These are phyloP conservation scores for Bettongia penicillata DNA, from an alignment of 2,113 vertebrate species.

Conservation along the genomic window DNA sequence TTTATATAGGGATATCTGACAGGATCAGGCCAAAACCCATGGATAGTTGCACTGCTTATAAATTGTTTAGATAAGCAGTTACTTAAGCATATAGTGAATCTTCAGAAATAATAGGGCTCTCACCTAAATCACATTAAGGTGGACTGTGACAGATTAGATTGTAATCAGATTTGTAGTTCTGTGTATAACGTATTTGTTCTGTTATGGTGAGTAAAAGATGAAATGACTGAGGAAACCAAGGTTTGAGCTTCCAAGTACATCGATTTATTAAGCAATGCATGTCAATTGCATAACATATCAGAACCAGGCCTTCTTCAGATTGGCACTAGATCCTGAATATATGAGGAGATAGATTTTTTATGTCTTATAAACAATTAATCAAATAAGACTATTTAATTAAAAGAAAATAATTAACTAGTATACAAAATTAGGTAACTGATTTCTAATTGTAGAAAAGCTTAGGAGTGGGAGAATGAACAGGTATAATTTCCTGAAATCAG, in stretches of 20 bases:
- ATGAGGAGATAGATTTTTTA: not conserved
- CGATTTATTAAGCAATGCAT: not conserved
- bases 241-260: not conserved
- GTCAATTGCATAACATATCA: not conserved
- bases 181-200: not conserved
- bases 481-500: not conserved
- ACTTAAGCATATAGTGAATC: not conserved
- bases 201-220: not conserved
- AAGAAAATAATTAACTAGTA: not conserved
- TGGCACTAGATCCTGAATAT: not conserved
- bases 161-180: not conserved
- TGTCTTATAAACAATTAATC: not conserved
- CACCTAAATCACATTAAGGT: not conserved
- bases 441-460: not conserved
- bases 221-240: not conserved
- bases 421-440: not conserved
- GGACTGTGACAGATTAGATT: not conserved
- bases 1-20: not conserved
- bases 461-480: not conserved
- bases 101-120: not conserved
- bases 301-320: not conserved
- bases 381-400: not conserved
- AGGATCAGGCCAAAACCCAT: not conserved
- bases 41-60: not conserved
- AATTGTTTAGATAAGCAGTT: not conserved